Conservation (phyloP, 2,113 vertebrate genomes). For the Argyrosomus japonicus region DNA sequence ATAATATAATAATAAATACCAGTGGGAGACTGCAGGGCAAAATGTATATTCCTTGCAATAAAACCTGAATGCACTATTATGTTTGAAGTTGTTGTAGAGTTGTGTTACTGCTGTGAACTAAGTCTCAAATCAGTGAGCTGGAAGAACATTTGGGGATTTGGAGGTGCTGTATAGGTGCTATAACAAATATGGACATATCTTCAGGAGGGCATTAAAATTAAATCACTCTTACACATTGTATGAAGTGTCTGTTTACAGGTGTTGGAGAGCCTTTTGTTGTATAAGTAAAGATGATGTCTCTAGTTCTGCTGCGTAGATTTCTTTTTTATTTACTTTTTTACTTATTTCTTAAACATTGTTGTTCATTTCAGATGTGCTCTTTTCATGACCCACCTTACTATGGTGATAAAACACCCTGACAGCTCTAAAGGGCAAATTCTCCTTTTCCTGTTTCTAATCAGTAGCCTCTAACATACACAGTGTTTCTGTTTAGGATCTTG, state of each 20-base stretch:
- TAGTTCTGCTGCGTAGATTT: background rate
- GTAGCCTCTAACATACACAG: background rate
- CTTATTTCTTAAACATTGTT: background rate
- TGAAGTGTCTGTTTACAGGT: background rate
- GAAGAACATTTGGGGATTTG: background rate
- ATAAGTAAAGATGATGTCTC: background rate
- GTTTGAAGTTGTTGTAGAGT: background rate
- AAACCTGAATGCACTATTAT: background rate
- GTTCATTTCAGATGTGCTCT: background rate
- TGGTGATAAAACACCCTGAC: background rate
- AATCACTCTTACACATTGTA: background rate
- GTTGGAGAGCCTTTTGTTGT: background rate
- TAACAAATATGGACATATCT: background rate
- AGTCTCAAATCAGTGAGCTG: background rate
- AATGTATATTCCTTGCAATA: background rate
- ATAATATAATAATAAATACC: background rate
- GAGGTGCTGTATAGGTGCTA: too few relatives aligned
- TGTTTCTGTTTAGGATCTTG: background rate
- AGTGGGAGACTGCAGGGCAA: background rate
- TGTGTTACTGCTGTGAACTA: background rate
- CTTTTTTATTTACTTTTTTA: background rate
- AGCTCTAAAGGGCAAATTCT: background rate
- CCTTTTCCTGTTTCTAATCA: background rate
- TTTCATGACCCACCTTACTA: background rate
- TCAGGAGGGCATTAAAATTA: background rate